phyloP scores from a whole-genome alignment of 2,113 vertebrate species.

The Marcusenius ussheri region DNA sequence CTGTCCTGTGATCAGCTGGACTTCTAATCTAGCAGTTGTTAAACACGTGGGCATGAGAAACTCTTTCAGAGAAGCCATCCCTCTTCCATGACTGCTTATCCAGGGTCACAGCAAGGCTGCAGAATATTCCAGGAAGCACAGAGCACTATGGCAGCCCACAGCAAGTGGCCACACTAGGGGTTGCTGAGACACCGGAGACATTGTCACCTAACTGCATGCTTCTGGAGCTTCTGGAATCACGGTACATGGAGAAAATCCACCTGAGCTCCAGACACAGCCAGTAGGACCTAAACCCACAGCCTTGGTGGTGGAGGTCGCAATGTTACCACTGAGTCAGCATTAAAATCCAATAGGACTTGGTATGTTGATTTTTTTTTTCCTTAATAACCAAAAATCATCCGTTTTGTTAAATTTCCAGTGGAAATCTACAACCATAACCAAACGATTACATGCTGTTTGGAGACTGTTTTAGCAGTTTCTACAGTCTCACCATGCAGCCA shows the following conservation, averaged over 20 bases:
- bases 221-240: not conserved
- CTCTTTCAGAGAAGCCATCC: not conserved
- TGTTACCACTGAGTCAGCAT: not conserved
- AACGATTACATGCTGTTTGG: not conserved
- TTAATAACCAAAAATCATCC: not conserved
- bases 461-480: not conserved
- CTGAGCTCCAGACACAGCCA: not conserved
- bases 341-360: not conserved
- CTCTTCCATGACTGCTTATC: not conserved
- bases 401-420: not conserved
- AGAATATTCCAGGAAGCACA: not conserved
- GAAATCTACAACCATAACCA: not conserved
- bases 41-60: not conserved
- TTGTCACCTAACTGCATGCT: not conserved
- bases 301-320: not conserved
- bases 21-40: not conserved
- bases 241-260: not conserved
- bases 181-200: not conserved
- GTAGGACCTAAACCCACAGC: not conserved
- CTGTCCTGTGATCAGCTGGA: not conserved
- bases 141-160: not conserved
- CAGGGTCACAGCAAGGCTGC: not conserved
- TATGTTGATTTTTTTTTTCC: not conserved
- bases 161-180: not conserved
- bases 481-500: not conserved